Percentiles rank a stretch among this genome's conserved stretches.
Conservation (phyloP, 1,140 invertebrate genomes). For the Psix sp. region DNA sequence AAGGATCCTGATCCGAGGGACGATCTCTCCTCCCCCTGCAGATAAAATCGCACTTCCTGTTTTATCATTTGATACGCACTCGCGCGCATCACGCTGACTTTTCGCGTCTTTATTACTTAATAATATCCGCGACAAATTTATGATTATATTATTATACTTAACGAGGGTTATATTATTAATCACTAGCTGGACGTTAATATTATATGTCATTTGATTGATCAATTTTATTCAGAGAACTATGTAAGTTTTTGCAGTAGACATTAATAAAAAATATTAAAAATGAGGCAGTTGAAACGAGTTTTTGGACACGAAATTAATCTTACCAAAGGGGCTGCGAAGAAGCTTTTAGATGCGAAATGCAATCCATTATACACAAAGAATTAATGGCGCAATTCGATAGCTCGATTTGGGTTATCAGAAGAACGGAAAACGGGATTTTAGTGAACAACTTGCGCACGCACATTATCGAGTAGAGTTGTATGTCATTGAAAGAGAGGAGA, state of each 20-base stretch:
- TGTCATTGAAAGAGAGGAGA: constrained; percentile 11
- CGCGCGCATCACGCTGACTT: constrained; percentile 40
- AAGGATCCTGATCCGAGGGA: constrained; percentile 70
- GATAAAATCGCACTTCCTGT: constrained; percentile 59
- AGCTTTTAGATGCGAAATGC: constrained; percentile 51
- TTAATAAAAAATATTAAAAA: constrained; percentile 1
- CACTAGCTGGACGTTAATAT: too few relatives aligned
- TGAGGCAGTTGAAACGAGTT: constrained; percentile 12
- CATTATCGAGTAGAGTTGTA: not conserved
- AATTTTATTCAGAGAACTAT: too few relatives aligned
- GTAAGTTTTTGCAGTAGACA: too few relatives aligned
- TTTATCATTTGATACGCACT: constrained; percentile 47
- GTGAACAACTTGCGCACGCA: constrained; percentile 14
- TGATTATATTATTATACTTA: too few relatives aligned
- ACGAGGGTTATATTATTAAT: too few relatives aligned
- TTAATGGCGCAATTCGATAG: constrained; percentile 51
- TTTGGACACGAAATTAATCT: constrained; percentile 37
- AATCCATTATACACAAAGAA: constrained; percentile 51
- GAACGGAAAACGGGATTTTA: constrained; percentile 18
- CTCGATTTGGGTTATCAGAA: constrained; percentile 39
- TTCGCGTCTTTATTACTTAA: constrained; percentile 33
- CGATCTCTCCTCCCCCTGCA: constrained; percentile 42
- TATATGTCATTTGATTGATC: too few relatives aligned
- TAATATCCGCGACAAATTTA: too few relatives aligned
- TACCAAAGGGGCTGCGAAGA: constrained; percentile 6